Evolutionary conservation across 2,797 vertebrate species (phyloP), one percentile per base, ranked within the genome.

Genomic region (Crax fasciolata): DNA sequence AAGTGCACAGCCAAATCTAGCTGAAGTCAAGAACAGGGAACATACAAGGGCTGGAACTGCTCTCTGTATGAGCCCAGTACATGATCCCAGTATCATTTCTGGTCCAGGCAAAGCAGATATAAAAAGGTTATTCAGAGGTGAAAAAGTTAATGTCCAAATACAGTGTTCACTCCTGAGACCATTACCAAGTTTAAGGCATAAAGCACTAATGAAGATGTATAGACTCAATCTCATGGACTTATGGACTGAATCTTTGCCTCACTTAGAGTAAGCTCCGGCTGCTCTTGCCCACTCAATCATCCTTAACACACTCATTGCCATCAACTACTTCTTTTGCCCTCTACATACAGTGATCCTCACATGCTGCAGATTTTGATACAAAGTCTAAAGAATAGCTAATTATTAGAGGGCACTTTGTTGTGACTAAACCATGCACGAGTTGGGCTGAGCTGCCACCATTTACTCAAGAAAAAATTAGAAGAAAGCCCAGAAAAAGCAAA

Each of bases 131-230:
- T 82, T 94, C 77, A 74, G 89, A 83, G 90, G 93, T 91, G 75
- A 94, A 96, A 95, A 97, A 96, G 94, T 96, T 97, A 95, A 95
- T 91, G 84, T 54, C 72, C 72, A 91, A 96, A 93, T 96, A 92
- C 72, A 87, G 70, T 61, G 70, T 88, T 92, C 85, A 87, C 74
- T 93, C 86, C 89, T 67, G 89, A 96, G 96, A 91, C 84, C 67
- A 96, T 96, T 97, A 97, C 93, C 89, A 94, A 93, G 93, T 97
- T 97, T 94, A 96, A 95, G 92, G 89, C 94, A 95, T 86, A 93
- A 94, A 93, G 58, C 76, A 80, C 89, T 97, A 98, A 98, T 97
- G 97, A 98, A 98, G 97, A 98, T 95, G 94, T 98, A 97, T 97
- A 84, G 97, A 93, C 95, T 96, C 96, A 98, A 98, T 97, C 97